Evolutionary conservation across 2,113 vertebrate genomes (phyloP).

Genomic region (Melanocharis versteri): DNA sequence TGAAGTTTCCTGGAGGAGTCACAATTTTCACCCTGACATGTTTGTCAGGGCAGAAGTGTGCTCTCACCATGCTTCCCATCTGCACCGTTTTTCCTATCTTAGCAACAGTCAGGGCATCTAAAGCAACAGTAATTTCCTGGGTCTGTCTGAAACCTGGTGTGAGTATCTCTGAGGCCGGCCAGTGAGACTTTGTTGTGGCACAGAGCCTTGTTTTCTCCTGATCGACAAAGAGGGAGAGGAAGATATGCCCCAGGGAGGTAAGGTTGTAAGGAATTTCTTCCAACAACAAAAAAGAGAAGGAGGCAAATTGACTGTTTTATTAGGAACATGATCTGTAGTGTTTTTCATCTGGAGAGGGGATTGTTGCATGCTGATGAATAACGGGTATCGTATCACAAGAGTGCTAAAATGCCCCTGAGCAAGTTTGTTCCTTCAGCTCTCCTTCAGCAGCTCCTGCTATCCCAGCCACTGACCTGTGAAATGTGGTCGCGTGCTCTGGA

Average conservation of each 20-base stretch:
- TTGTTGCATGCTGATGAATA: constrained; percentile 58
- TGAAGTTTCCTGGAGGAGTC: background rate
- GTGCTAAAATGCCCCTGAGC: constrained; percentile 66
- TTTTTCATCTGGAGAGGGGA: constrained; percentile 50
- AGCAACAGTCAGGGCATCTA: background rate
- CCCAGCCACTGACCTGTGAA: constrained; percentile 59
- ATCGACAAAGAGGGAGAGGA: background rate
- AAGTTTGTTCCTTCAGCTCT: constrained; percentile 28
- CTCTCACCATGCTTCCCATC: background rate
- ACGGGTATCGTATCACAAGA: constrained; percentile 52
- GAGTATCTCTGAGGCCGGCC: background rate
- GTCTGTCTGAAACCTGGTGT: background rate
- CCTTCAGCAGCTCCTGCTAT: constrained; percentile 37
- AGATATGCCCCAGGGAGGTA: background rate
- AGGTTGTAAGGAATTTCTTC: constrained; percentile 27
- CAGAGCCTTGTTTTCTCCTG: constrained; percentile 17
- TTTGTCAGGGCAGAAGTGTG: background rate
- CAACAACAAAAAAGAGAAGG: constrained; percentile 45
- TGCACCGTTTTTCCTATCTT: background rate
- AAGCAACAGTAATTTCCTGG: background rate
- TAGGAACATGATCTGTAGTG: constrained; percentile 59
- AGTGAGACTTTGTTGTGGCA: background rate
- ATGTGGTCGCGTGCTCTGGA: background rate
- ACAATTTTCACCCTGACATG: accelerated
- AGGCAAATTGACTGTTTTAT: constrained; percentile 64